Evolutionary conservation across 2,888 invertebrate genomes (phyloP).

Genomic region (Microctonus aethiopoides): DNA sequence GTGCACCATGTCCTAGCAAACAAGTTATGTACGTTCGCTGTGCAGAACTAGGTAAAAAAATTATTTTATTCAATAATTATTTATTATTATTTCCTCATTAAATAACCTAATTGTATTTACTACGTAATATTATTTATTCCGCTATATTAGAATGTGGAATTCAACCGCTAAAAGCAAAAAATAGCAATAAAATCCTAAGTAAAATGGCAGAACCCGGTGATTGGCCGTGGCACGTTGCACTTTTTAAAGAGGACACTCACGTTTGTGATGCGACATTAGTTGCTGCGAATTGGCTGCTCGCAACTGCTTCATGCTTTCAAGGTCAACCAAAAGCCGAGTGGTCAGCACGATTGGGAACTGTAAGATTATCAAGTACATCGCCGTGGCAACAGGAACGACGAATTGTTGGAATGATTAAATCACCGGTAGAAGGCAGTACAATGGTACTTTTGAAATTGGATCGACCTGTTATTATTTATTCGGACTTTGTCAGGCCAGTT

Average conservation of each 20-base stretch:
- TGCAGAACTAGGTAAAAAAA: conserved; percentile 76
- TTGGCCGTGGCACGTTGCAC: conserved; percentile 93
- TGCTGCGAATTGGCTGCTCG: conserved; percentile 85
- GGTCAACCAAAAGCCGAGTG: conserved; percentile 88
- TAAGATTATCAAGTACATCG: conserved; percentile 81
- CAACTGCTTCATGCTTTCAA: conserved; percentile 89
- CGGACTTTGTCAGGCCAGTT: conserved; percentile 86
- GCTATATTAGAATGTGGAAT: conserved; percentile 75
- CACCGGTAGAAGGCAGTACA: conserved; percentile 89
- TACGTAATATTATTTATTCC: not conserved
- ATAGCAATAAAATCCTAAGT: conserved; percentile 70
- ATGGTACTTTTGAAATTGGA: conserved; percentile 84
- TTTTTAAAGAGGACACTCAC: conserved; percentile 85
- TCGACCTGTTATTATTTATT: conserved; percentile 76
- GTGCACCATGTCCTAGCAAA: conserved; percentile 79
- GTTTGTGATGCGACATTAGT: conserved; percentile 90
- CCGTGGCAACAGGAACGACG: conserved; percentile 90
- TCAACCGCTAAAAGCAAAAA: conserved; percentile 70
- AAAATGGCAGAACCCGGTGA: conserved; percentile 84
- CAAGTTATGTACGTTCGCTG: conserved; percentile 85
- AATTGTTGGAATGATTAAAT: conserved; percentile 87
- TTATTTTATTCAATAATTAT: no score
- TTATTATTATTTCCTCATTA: not conserved
- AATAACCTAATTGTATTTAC: conserved; percentile 4
- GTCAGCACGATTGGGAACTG: conserved; percentile 82